phyloP scores from a whole-genome alignment of 2,113 vertebrate genomes.

The Bos javanicus region DNA sequence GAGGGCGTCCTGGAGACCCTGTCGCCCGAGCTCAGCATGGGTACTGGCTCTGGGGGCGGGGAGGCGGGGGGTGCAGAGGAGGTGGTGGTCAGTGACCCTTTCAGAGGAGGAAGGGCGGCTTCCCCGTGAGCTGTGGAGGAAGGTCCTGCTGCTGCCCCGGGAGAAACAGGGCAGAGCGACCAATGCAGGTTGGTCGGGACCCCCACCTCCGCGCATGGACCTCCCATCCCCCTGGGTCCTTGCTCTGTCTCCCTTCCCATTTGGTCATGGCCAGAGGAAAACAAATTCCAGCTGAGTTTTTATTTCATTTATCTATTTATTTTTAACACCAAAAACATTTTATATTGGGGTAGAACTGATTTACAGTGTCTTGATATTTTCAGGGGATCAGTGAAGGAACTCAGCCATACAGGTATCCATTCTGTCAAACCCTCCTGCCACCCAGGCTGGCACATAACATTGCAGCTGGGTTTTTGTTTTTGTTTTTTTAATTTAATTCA shows the following conservation, averaged over 20 bases:
- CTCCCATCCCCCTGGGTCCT: too few relatives aligned
- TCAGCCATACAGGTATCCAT: background rate
- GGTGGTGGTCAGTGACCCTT: background rate
- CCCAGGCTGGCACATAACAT: background rate
- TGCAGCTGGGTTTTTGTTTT: background rate
- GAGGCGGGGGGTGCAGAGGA: accelerated
- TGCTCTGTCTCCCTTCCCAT: background rate
- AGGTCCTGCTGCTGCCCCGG: accelerated
- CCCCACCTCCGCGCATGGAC: background rate
- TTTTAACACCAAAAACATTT: background rate
- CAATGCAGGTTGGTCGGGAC: accelerated
- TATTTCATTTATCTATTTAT: background rate
- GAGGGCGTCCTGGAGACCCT: constrained; percentile 81
- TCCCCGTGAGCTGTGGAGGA: background rate
- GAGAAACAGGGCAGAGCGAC: accelerated
- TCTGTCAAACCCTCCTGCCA: background rate
- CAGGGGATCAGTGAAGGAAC: background rate
- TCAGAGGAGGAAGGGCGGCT: background rate
- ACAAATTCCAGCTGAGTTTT: background rate
- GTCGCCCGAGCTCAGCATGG: constrained; percentile 84
- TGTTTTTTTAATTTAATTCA: background rate
- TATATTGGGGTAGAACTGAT: background rate
- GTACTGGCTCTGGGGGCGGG: constrained; percentile 58
- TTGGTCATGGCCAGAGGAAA: background rate
- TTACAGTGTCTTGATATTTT: background rate